Evolutionary conservation across 2,797 vertebrate species (phyloP).

Genomic region (Triplophysa bombifrons): DNA sequence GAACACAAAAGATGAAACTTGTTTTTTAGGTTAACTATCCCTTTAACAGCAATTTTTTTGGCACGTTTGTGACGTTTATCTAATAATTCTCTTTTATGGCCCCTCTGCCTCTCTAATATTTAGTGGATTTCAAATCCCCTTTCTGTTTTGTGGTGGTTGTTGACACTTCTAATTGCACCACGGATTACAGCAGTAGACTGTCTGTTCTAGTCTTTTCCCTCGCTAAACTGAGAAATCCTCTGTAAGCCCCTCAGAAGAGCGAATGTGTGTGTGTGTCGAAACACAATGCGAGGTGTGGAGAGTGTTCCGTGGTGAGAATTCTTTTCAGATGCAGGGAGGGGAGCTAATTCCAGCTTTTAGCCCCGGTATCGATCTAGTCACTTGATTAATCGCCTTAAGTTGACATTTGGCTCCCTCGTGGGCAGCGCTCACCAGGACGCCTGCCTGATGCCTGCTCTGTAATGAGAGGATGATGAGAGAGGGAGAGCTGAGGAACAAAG

Average conservation of each 20-base stretch:
- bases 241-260: slow-evolving; percentile 52
- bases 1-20: too few relatives aligned
- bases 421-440: slow-evolving; percentile 17
- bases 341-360: slow-evolving; percentile 48
- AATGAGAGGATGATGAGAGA: slow-evolving; percentile 42
- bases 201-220: slow-evolving; percentile 58
- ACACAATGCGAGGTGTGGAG: slow-evolving; percentile 43
- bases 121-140: slow-evolving; percentile 1
- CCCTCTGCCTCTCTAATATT: neutral
- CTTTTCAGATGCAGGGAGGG: slow-evolving; percentile 22
- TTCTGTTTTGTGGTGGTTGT: slow-evolving; percentile 44
- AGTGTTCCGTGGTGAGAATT: slow-evolving; percentile 29
- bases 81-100: slow-evolving; percentile 4
- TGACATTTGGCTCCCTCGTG: slow-evolving; percentile 45
- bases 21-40: too few relatives aligned
- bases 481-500: slow-evolving; percentile 9
- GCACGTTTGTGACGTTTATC: neutral
- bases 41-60: neutral
- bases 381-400: slow-evolving; percentile 58
- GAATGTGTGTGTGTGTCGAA: slow-evolving; percentile 22
- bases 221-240: slow-evolving; percentile 57
- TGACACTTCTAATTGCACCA: slow-evolving; percentile 47
- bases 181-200: slow-evolving; percentile 58
- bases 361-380: slow-evolving; percentile 56
- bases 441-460: slow-evolving; percentile 36